These are phyloP conservation scores for Podarcis siculus DNA, from an alignment of 2,797 vertebrate genomes.

Conservation along the genomic window DNA sequence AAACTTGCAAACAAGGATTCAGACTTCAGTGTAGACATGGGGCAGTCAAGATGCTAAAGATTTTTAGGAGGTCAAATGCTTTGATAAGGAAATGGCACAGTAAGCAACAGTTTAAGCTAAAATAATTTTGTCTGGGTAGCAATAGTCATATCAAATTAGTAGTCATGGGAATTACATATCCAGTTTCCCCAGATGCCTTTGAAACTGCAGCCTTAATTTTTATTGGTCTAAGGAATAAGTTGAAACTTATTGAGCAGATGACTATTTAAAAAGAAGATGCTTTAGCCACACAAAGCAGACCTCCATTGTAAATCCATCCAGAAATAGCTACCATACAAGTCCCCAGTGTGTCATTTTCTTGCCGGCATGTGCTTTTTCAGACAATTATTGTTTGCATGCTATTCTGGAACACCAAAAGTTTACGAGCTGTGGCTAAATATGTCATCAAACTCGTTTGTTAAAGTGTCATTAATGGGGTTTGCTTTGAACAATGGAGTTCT, in stretches of 20 bases:
- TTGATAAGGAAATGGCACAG: not conserved
- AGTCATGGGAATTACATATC: not conserved
- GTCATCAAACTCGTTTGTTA: not conserved
- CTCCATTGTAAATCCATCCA: not conserved
- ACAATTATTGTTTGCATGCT: not conserved
- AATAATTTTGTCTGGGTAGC: not conserved
- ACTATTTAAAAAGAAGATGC: not conserved
- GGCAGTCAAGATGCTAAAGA: not conserved
- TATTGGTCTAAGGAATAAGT: slow-evolving; percentile 6
- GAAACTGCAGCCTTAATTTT: not conserved
- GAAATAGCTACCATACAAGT: not conserved
- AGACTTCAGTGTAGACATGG: not conserved
- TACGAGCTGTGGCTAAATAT: not conserved
- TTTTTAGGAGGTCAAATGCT: slow-evolving; percentile 2
- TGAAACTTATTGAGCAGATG: not conserved
- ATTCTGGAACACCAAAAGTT: not conserved
- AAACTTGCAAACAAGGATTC: not conserved
- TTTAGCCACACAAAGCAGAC: not conserved
- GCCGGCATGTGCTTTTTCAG: not conserved
- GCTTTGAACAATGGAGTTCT: not conserved
- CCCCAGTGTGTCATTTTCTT: not conserved
- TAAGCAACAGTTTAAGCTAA: not conserved
- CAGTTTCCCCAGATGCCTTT: not conserved
- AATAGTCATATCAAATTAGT: not conserved
- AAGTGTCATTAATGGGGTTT: not conserved